Percentiles rank a stretch among this genome's conserved stretches.
These are phyloP conservation scores for Champsocephalus esox DNA, from an alignment of 2,797 vertebrate species.

Conservation along the genomic window DNA sequence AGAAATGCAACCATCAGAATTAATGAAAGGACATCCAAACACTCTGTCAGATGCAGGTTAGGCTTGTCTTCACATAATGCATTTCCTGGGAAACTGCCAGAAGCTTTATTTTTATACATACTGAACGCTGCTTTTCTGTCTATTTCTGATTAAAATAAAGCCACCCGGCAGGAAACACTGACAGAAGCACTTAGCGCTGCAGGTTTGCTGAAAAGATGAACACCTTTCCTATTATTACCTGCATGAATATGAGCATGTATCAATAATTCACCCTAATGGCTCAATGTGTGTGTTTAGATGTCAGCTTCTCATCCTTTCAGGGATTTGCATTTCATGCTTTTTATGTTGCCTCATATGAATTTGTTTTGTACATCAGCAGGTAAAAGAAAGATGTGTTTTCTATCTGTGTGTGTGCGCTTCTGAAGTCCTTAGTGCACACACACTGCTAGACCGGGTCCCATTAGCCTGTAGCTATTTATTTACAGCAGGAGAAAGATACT, in stretches of 20 bases:
- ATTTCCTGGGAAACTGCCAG: conserved; percentile 56
- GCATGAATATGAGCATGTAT: conserved; percentile 48
- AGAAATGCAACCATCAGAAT: neutral
- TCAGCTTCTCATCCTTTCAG: conserved; percentile 42
- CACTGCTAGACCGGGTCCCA: conserved; percentile 35
- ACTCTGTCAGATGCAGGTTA: conserved; percentile 32
- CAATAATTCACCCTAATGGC: conserved; percentile 66
- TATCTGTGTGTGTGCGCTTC: conserved; percentile 1
- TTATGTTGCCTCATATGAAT: conserved; percentile 39
- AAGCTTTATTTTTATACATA: conserved; percentile 39
- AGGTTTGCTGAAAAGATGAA: conserved; percentile 54
- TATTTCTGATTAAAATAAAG: conserved; percentile 54
- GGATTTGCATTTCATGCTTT: conserved; percentile 43
- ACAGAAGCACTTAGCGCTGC: conserved; percentile 39
- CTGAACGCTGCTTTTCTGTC: conserved; percentile 4
- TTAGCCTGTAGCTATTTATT: conserved; percentile 56
- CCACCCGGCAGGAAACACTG: conserved; percentile 17
- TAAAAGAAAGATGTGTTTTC: conserved; percentile 28
- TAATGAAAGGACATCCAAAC: conserved; percentile 3
- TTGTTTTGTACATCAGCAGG: conserved; percentile 33
- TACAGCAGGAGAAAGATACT: conserved; percentile 20
- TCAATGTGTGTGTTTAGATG: conserved; percentile 54
- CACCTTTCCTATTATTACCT: conserved; percentile 60
- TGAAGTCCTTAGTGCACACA: neutral
- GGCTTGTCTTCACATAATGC: conserved; percentile 50